Conservation (phyloP, 1,140 invertebrate species). For the Archivesica marissinica region DNA sequence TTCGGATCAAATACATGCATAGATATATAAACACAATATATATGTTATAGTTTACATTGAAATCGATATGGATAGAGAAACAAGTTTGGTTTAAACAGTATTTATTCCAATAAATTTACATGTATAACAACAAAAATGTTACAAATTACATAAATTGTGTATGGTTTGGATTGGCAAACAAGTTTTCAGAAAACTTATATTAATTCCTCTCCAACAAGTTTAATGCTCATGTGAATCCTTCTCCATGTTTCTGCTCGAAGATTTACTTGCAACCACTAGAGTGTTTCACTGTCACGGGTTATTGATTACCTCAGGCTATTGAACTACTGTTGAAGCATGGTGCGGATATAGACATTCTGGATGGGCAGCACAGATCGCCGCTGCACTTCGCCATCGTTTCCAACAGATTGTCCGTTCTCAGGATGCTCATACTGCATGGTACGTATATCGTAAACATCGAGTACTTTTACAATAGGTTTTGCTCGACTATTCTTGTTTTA, state of each 20-base stretch:
- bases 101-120: too few species aligned
- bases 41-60: too few species aligned
- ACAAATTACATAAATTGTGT: neutral
- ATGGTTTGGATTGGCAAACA: neutral
- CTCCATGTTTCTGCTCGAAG: neutral
- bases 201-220: neutral
- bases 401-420: neutral
- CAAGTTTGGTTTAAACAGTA: too few species aligned
- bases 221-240: neutral
- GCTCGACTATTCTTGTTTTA: neutral
- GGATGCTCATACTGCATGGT: slow-evolving; percentile 23
- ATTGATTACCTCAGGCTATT: neutral
- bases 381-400: slow-evolving; percentile 31
- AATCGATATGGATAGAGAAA: too few species aligned
- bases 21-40: too few species aligned
- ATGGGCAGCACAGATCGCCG: slow-evolving; percentile 25
- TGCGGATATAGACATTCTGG: slow-evolving; percentile 23
- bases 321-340: slow-evolving; percentile 6
- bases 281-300: neutral
- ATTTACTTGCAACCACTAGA: neutral
- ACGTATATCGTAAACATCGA: neutral
- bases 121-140: too few species aligned
- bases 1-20: too few species aligned
- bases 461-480: neutral
- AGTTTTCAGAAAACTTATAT: neutral